Conservation (phyloP, 2,113 vertebrate genomes). For the Myanophis thanlyinensis region DNA sequence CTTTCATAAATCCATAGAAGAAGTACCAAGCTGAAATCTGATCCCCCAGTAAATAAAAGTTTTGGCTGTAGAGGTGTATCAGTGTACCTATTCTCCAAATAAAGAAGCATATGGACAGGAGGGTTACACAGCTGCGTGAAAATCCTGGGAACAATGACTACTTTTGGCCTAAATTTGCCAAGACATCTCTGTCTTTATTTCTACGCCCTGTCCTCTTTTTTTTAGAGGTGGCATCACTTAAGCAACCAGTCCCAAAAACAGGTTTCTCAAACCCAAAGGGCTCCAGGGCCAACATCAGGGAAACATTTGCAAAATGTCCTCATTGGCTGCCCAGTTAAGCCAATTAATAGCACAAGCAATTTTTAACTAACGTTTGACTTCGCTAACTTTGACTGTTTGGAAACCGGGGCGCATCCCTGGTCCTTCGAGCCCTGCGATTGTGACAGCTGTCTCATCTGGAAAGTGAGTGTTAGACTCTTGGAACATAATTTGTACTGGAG, state of each 20-base stretch:
- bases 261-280: neutral
- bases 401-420: neutral
- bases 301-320: neutral
- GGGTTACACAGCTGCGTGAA: neutral
- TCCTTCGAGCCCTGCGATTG: neutral
- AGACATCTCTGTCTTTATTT: neutral
- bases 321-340: neutral
- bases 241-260: conserved; percentile 1
- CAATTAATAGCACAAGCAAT: neutral
- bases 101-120: neutral
- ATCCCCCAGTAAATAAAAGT: neutral
- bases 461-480: neutral
- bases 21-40: neutral
- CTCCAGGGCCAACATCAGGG: neutral
- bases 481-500: neutral
- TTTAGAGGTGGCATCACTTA: neutral
- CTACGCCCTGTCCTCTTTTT: neutral
- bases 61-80: neutral
- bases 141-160: neutral
- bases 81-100: neutral
- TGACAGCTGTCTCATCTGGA: neutral
- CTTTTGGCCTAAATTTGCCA: neutral
- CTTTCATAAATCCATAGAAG: neutral
- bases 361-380: neutral
- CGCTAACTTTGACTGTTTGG: neutral